Conservation (phyloP, 30 jellyfish, hydroid and myxozoan species). For the Aurelia coerulea region DNA sequence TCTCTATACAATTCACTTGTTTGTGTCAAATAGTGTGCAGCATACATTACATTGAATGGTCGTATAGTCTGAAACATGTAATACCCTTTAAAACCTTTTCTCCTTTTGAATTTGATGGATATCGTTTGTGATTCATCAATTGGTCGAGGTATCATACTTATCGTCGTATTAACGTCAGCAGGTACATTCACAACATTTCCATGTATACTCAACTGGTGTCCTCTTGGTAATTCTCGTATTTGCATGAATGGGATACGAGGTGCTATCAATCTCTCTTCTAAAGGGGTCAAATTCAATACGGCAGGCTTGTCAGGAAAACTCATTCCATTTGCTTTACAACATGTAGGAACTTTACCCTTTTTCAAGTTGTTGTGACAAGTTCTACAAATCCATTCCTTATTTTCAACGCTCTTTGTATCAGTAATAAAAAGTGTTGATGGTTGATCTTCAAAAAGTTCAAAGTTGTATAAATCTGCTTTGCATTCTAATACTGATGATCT, state of each 20-base stretch:
- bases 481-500: conserved; percentile 9
- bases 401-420: neutral
- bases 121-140: conserved; percentile 42
- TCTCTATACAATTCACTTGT: conserved; percentile 5
- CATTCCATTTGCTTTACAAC: conserved; percentile 15
- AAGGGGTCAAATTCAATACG: neutral
- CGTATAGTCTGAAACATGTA: conserved; percentile 13
- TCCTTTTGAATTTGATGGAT: conserved; percentile 7
- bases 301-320: conserved; percentile 32
- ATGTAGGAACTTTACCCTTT: neutral
- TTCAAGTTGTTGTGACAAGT: too few relatives aligned
- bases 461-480: neutral
- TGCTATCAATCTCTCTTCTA: conserved; percentile 49
- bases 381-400: neutral
- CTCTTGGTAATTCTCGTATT: conserved; percentile 52
- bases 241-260: conserved; percentile 58
- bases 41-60: conserved; percentile 20
- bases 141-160: conserved; percentile 12
- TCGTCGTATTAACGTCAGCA: conserved; percentile 32
- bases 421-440: neutral
- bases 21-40: conserved; percentile 33
- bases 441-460: neutral
- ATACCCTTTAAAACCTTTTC: neutral
- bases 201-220: conserved; percentile 46
- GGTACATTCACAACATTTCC: conserved; percentile 69